Conservation (phyloP, 2,113 vertebrate species). For the Cochlearius cochlearius region DNA sequence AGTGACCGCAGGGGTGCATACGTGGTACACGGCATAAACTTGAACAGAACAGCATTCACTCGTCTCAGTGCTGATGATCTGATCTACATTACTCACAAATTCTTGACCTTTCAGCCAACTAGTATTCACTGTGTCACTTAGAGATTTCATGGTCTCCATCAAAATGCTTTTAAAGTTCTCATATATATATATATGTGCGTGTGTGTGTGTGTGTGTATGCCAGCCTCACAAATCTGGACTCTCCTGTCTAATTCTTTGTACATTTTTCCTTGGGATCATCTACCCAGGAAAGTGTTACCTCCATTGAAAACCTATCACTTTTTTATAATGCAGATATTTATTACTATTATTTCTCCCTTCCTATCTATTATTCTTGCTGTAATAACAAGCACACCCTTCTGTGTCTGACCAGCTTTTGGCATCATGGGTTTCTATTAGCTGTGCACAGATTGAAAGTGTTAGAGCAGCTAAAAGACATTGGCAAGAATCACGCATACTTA, state of each 20-base stretch:
- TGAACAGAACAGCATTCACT: not conserved
- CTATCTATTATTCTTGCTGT: not conserved
- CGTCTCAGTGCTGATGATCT: not conserved
- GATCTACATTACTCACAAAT: not conserved
- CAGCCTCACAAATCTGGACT: not conserved
- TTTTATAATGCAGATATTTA: not conserved
- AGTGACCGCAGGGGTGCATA: not conserved
- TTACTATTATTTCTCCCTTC: not conserved
- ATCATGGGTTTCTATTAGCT: not conserved
- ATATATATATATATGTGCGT: too few species aligned
- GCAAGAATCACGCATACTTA: not conserved
- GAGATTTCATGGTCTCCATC: not conserved
- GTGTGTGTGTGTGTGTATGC: too few species aligned
- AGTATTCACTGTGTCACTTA: not conserved
- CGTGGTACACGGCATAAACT: fast-evolving
- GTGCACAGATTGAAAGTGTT: not conserved
- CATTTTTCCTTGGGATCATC: not conserved
- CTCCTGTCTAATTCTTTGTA: not conserved
- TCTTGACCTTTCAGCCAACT: not conserved
- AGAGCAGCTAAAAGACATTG: not conserved
- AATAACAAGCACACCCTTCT: not conserved
- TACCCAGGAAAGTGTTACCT: not conserved
- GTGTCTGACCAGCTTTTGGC: not conserved
- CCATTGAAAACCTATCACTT: not conserved
- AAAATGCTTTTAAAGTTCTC: not conserved